These are phyloP conservation scores for Forbesichthys papilliferus DNA, from an alignment of 2,113 vertebrate genomes.

Conservation along the genomic window DNA sequence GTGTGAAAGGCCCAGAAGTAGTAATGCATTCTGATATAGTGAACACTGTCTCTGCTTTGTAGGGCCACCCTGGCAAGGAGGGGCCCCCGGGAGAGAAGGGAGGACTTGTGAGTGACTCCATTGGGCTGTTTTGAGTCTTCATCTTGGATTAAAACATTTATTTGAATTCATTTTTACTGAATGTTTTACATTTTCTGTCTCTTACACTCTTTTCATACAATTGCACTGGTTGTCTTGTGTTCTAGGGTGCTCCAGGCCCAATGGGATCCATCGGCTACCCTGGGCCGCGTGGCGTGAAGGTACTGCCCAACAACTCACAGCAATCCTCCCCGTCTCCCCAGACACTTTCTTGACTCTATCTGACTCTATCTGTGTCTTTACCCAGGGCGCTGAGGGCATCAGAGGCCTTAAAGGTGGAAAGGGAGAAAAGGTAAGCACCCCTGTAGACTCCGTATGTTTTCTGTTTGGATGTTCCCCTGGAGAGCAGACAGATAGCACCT, in stretches of 20 bases:
- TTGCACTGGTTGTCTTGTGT: slow-evolving; percentile 18
- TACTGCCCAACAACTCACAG: slow-evolving; percentile 51
- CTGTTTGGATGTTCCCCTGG: not conserved
- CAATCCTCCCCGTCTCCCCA: not conserved
- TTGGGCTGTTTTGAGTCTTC: not conserved
- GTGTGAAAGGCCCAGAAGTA: not conserved
- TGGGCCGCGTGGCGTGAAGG: slow-evolving; percentile 96
- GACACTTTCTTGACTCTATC: slow-evolving; percentile 27
- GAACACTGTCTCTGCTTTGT: slow-evolving; percentile 26
- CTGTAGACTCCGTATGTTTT: not conserved
- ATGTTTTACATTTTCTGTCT: not conserved
- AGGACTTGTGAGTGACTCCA: slow-evolving; percentile 78
- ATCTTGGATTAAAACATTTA: not conserved
- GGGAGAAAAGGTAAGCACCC: slow-evolving; percentile 92
- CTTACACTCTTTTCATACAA: not conserved
- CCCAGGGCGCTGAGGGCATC: slow-evolving; percentile 93
- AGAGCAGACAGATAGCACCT: slow-evolving; percentile 40
- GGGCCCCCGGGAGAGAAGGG: slow-evolving; percentile 95
- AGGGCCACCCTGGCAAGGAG: slow-evolving; percentile 98
- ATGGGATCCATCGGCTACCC: slow-evolving; percentile 96
- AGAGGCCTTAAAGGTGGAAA: slow-evolving; percentile 94
- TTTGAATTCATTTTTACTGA: not conserved
- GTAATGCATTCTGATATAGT: slow-evolving; percentile 1
- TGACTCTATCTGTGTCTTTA: slow-evolving; percentile 5
- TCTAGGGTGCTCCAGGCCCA: slow-evolving; percentile 87